These are phyloP conservation scores for Pogonocherus hispidulus DNA, from an alignment of 2,888 invertebrate species.

Conservation along the genomic window DNA sequence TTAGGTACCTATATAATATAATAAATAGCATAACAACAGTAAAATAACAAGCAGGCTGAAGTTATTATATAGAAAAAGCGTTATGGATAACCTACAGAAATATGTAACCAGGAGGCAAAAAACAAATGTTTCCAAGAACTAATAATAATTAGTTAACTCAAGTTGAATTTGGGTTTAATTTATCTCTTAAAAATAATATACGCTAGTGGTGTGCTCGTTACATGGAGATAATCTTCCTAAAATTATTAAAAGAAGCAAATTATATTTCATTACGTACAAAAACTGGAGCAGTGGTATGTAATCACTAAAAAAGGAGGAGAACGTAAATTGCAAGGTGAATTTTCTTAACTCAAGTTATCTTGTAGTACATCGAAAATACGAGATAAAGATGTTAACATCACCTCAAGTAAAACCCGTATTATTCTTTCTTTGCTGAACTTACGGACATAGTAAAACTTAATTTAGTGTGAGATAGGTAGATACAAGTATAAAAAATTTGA, in stretches of 20 bases:
- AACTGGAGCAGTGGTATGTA: constrained; percentile 31
- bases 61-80: too few relatives aligned
- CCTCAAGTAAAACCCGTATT: background rate
- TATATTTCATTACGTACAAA: constrained; percentile 6
- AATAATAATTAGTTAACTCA: too few relatives aligned
- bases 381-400: constrained; percentile 20
- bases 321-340: constrained; percentile 38
- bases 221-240: constrained; percentile 2
- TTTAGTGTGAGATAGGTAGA: background rate
- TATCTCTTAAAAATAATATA: too few relatives aligned
- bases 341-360: constrained; percentile 13
- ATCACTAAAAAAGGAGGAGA: constrained; percentile 31
- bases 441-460: background rate
- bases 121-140: too few relatives aligned
- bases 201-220: background rate
- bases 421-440: too few relatives aligned
- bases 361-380: constrained; percentile 25
- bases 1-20: too few relatives aligned
- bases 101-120: too few relatives aligned
- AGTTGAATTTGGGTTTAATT: too few relatives aligned
- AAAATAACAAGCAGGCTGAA: too few relatives aligned
- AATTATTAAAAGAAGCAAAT: constrained; percentile 13
- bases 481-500: too few relatives aligned
- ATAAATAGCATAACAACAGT: too few relatives aligned
- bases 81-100: too few relatives aligned